phyloP scores from a whole-genome alignment of 2,888 invertebrate species.

The Phytoseiulus persimilis region DNA sequence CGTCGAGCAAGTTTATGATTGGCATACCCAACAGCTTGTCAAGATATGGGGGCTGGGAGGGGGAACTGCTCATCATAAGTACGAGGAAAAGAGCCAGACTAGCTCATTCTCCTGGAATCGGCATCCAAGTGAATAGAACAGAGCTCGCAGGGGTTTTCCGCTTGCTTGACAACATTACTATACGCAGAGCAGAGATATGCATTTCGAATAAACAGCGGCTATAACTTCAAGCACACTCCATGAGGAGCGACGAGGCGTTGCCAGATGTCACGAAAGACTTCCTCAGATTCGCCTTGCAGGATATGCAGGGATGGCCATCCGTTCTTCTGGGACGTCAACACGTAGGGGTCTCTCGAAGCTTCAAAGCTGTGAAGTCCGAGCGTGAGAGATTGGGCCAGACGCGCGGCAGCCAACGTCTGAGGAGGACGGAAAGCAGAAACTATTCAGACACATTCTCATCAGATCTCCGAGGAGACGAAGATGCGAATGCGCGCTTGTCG shows the following conservation, averaged over 20 bases:
- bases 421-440: neutral
- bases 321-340: conserved; percentile 6
- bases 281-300: neutral
- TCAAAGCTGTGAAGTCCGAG: neutral
- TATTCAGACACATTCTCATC: neutral
- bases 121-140: too few relatives aligned
- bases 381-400: neutral
- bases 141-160: too few relatives aligned
- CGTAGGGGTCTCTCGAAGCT: neutral
- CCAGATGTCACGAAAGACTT: neutral
- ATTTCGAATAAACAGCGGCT: neutral
- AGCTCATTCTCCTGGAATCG: too few relatives aligned
- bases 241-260: neutral
- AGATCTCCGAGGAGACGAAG: neutral
- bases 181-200: too few relatives aligned
- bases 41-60: too few relatives aligned
- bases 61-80: too few relatives aligned
- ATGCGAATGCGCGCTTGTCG: neutral
- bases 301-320: neutral
- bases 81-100: too few relatives aligned
- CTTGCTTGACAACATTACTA: too few relatives aligned
- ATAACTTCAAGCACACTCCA: neutral
- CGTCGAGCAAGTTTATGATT: too few relatives aligned
- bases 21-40: too few relatives aligned
- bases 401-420: neutral